These are phyloP conservation scores for Diachasmimorpha longicaudata DNA, from an alignment of 1,140 invertebrate species.

Conservation along the genomic window DNA sequence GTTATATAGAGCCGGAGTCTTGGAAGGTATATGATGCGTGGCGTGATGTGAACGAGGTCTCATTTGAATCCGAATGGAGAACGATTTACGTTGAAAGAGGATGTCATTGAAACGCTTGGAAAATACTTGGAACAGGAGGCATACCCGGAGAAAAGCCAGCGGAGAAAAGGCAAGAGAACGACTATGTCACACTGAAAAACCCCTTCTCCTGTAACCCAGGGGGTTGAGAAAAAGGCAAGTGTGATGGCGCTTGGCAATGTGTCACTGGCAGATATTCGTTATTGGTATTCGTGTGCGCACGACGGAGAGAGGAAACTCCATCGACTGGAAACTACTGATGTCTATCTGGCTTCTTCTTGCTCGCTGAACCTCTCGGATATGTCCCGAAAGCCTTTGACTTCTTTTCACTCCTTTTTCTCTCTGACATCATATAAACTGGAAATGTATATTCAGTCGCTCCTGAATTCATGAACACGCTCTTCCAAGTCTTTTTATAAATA, in stretches of 20 bases:
- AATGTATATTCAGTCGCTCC: conserved; percentile 2
- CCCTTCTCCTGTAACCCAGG: background rate
- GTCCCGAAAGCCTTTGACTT: conserved; percentile 14
- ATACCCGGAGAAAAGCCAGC: background rate
- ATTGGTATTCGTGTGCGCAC: conserved; percentile 27
- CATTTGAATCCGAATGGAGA: conserved; percentile 39
- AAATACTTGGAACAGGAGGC: background rate
- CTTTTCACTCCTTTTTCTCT: background rate
- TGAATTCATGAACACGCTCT: background rate
- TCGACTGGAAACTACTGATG: conserved; percentile 32
- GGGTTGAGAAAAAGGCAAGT: conserved; percentile 18
- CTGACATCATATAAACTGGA: conserved; percentile 3
- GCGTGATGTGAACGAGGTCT: conserved; percentile 31
- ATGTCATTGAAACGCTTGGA: conserved; percentile 33
- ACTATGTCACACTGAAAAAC: conserved; percentile 9
- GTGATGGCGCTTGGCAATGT: conserved; percentile 28
- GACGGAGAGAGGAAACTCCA: conserved; percentile 6
- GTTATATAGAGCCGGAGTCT: background rate
- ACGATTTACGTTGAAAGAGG: conserved; percentile 35
- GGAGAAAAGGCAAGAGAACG: conserved; percentile 24
- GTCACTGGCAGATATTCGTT: conserved; percentile 33
- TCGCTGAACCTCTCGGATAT: conserved; percentile 3
- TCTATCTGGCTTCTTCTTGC: conserved; percentile 14
- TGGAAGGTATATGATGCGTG: conserved; percentile 28
- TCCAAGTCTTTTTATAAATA: background rate